Evolutionary conservation across 1,140 invertebrate genomes (phyloP).

Genomic region (Propsilocerus akamusi): DNA sequence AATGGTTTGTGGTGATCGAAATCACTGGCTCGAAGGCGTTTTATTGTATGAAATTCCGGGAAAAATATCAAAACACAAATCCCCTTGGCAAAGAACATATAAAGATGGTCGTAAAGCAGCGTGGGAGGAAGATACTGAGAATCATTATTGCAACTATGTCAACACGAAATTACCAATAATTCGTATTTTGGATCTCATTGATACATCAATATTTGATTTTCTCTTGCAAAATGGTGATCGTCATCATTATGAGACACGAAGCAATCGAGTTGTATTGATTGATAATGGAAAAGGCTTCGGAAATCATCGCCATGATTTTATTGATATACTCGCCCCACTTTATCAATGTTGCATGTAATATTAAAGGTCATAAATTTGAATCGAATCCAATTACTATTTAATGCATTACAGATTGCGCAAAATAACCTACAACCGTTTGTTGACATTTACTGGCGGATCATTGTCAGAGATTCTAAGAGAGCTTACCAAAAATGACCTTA

Average conservation of each 20-base stretch:
- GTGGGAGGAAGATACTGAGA: constrained; percentile 52
- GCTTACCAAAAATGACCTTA: constrained; percentile 23
- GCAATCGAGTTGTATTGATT: constrained; percentile 57
- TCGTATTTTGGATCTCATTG: constrained; percentile 67
- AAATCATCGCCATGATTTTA: constrained; percentile 63
- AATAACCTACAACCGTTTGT: constrained; percentile 47
- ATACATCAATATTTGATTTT: constrained; percentile 81
- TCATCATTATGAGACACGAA: constrained; percentile 75
- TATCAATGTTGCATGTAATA: constrained; percentile 77
- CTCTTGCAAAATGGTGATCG: constrained; percentile 88
- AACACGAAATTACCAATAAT: constrained; percentile 31
- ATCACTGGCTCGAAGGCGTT: constrained; percentile 58
- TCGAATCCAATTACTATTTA: constrained; percentile 6
- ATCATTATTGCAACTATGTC: constrained; percentile 48
- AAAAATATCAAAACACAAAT: constrained; percentile 44
- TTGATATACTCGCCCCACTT: constrained; percentile 72
- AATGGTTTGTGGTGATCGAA: constrained; percentile 56
- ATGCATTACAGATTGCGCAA: constrained; percentile 38
- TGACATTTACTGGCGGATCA: constrained; percentile 42
- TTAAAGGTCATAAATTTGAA: neutral
- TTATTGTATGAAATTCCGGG: constrained; percentile 65
- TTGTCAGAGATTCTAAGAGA: constrained; percentile 32
- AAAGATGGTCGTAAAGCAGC: constrained; percentile 47
- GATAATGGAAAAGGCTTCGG: constrained; percentile 91
- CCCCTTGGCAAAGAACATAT: constrained; percentile 83